These are phyloP conservation scores for Falco concolor DNA, from an alignment of 2,797 vertebrate species.

Conservation along the genomic window DNA sequence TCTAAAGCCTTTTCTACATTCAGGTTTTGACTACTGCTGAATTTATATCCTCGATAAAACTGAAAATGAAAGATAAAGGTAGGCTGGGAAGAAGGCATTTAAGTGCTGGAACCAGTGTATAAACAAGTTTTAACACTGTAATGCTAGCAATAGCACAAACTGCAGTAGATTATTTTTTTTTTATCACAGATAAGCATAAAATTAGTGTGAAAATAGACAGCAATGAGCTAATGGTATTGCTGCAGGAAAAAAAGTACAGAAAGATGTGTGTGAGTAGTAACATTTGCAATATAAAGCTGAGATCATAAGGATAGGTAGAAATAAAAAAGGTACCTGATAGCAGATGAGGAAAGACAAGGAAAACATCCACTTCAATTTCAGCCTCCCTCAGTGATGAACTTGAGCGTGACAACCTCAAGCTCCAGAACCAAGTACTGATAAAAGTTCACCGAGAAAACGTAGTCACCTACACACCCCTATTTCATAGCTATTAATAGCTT, in stretches of 20 bases:
- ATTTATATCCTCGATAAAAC: background rate
- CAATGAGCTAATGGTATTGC: background rate
- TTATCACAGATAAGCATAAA: background rate
- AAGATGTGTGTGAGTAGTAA: background rate
- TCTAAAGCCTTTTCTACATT: background rate
- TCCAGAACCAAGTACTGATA: background rate
- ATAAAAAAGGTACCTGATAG: background rate
- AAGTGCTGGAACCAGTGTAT: background rate
- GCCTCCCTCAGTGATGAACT: background rate
- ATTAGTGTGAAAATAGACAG: background rate
- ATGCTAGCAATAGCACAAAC: background rate
- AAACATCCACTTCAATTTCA: background rate
- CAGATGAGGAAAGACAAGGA: background rate
- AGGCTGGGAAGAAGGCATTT: background rate
- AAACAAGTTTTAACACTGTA: background rate
- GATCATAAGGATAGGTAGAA: background rate
- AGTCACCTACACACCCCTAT: background rate
- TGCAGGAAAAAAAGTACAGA: background rate
- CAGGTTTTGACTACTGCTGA: background rate
- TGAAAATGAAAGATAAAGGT: background rate
- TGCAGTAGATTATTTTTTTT: background rate
- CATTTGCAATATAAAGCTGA: background rate
- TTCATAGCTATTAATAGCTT: background rate
- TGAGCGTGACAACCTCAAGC: background rate
- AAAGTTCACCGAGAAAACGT: background rate